phyloP scores from a whole-genome alignment of 2,888 invertebrate species.

The Eubasilissa splendida region DNA sequence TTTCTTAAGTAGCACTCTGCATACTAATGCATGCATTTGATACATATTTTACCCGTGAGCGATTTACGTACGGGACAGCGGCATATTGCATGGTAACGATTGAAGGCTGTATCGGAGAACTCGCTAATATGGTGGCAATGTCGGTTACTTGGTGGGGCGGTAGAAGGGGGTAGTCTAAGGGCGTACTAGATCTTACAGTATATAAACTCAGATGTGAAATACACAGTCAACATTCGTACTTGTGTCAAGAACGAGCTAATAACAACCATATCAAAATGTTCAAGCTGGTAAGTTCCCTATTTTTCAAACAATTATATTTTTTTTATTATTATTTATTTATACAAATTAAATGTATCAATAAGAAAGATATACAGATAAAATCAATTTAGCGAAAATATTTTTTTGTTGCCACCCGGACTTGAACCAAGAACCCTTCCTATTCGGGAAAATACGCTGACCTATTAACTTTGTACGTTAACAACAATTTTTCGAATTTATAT shows the following conservation, averaged over 20 bases:
- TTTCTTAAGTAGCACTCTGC: background rate
- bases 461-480: too few relatives aligned
- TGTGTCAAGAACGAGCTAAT: slow-evolving; percentile 57
- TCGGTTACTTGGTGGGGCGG: background rate
- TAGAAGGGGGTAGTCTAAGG: slow-evolving; percentile 66
- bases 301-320: slow-evolving; percentile 9
- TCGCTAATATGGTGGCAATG: slow-evolving; percentile 2
- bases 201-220: slow-evolving; percentile 65
- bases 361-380: too few relatives aligned
- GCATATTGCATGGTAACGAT: background rate
- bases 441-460: too few relatives aligned
- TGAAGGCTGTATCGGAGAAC: slow-evolving; percentile 65
- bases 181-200: slow-evolving; percentile 65
- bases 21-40: background rate
- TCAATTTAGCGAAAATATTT: too few relatives aligned
- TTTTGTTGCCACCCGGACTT: too few relatives aligned
- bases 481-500: too few relatives aligned
- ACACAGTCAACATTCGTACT: slow-evolving; percentile 65
- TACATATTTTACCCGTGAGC: slow-evolving; percentile 20
- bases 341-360: too few relatives aligned
- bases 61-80: slow-evolving; percentile 4
- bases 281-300: slow-evolving; percentile 73
- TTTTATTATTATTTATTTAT: too few relatives aligned
- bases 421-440: too few relatives aligned
- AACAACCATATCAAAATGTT: slow-evolving; percentile 71